Evolutionary conservation across 2,797 vertebrate species (phyloP), one percentile per base, ranked within the genome.

Genomic region (Spheniscus humboldti): DNA sequence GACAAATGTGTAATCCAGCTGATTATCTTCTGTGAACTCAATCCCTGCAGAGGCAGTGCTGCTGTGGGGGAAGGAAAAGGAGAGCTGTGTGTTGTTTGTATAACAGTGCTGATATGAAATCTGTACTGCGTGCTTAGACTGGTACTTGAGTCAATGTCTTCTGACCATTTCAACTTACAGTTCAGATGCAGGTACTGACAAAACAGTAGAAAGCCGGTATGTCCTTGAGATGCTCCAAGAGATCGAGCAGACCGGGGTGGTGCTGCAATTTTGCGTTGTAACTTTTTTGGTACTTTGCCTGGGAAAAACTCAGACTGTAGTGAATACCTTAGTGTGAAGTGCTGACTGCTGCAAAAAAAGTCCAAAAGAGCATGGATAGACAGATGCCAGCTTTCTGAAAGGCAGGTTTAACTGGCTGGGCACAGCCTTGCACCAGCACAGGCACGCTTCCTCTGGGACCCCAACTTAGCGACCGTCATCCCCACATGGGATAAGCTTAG

Each of bases 121-220:
- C 48, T 35, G 25, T 63, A n/a, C 22, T 41, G 20, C 11, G 56
- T 0, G 0, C 10, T 56, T 53, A 73, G 5, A 31, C 20, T 63
- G 11, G 7, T 55, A 39, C 30, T 68, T 37, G 39, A 75, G 17
- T 55, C 66, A 63, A 19, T 60, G 43, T 55, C 64, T 80, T 75
- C 41, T n/a, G 28, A 68, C 30, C 33, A n/a, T 79, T 91, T 72
- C 60, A 80, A 5, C 27, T 74, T 66, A 39, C 16, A 60, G 31
- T 39, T 85, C 37, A 41, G 24, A 33, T 62, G 27, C 13, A 74
- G 50, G 53, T 33, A 47, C 27, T 79, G 31, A 64, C 59, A 82
- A 37, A 86, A 33, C 4, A 60, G 20, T 28, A 63, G 66, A 71
- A 87, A 81, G 28, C 19, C 2, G 3, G 0, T 24, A 35, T 9